Conservation (phyloP, 2,888 invertebrate species). For the Halocaridina rubra region DNA sequence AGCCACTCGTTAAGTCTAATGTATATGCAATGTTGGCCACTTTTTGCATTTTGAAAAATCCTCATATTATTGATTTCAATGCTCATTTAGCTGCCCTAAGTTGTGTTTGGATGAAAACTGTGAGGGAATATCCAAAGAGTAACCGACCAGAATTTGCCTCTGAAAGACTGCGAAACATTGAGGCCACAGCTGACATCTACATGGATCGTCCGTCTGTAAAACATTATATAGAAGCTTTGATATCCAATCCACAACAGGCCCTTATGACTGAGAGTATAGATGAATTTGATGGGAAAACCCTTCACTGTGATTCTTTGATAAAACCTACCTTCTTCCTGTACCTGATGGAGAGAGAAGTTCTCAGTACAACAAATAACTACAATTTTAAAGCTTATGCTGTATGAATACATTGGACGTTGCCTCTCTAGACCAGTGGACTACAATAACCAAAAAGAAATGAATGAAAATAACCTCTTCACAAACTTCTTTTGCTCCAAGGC, state of each 20-base stretch:
- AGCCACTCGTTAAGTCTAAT: constrained; percentile 35
- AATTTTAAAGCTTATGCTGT: constrained; percentile 26
- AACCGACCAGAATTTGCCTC: constrained; percentile 34
- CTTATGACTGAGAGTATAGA: constrained; percentile 52
- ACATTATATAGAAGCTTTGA: constrained; percentile 24
- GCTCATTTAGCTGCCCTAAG: constrained; percentile 52
- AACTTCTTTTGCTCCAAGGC: constrained; percentile 32
- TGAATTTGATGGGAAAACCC: not conserved
- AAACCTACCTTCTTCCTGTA: constrained; percentile 43
- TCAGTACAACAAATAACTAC: not conserved
- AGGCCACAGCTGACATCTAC: constrained; percentile 45
- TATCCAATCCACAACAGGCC: constrained; percentile 23
- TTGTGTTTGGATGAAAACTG: constrained; percentile 46
- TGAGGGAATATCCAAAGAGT: constrained; percentile 15
- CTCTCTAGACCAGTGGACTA: too few relatives aligned
- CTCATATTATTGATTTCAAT: constrained; percentile 44
- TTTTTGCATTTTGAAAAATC: constrained; percentile 53
- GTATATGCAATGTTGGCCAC: constrained; percentile 44
- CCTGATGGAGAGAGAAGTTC: constrained; percentile 26
- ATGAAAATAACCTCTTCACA: constrained; percentile 20
- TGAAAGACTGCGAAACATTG: constrained; percentile 15
- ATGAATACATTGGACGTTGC: constrained; percentile 53
- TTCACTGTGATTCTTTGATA: constrained; percentile 53
- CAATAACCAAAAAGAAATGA: not conserved
- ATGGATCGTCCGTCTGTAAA: constrained; percentile 31